Evolutionary conservation across 2,797 vertebrate genomes (phyloP).

Genomic region (Tragelaphus oryx): DNA sequence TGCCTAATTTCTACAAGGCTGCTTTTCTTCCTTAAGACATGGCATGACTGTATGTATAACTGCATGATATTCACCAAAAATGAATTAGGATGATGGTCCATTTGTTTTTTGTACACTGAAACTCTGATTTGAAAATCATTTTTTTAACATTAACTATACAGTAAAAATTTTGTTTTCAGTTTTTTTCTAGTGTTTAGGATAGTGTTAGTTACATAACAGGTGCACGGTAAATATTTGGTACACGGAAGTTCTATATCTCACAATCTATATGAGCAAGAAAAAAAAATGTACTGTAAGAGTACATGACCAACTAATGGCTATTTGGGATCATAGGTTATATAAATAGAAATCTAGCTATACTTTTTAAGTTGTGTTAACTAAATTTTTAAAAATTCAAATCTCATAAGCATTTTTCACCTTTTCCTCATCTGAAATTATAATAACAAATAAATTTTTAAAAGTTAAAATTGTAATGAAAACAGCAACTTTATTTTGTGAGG

Average conservation of each 20-base stretch:
- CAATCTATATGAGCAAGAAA: neutral
- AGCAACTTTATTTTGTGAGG: no score
- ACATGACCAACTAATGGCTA: neutral
- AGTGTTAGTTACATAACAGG: neutral
- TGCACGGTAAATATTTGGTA: neutral
- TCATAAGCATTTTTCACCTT: no score
- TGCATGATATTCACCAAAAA: neutral
- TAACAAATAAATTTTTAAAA: no score
- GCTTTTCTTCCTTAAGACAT: neutral
- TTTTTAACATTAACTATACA: neutral
- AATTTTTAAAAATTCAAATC: no score
- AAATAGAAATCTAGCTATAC: neutral
- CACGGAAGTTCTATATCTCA: neutral
- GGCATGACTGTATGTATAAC: neutral
- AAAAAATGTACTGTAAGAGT: neutral
- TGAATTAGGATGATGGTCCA: neutral
- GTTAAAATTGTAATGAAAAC: no score
- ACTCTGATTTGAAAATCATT: neutral
- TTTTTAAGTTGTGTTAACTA: neutral
- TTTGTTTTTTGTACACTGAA: neutral
- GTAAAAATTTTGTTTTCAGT: neutral
- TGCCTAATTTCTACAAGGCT: neutral
- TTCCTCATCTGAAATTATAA: no score
- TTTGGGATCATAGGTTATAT: neutral
- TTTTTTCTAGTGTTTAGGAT: neutral